Base-by-base conservation (phyloP, 2,888 invertebrate species). In the Pilophorus perplexus region DNA sequence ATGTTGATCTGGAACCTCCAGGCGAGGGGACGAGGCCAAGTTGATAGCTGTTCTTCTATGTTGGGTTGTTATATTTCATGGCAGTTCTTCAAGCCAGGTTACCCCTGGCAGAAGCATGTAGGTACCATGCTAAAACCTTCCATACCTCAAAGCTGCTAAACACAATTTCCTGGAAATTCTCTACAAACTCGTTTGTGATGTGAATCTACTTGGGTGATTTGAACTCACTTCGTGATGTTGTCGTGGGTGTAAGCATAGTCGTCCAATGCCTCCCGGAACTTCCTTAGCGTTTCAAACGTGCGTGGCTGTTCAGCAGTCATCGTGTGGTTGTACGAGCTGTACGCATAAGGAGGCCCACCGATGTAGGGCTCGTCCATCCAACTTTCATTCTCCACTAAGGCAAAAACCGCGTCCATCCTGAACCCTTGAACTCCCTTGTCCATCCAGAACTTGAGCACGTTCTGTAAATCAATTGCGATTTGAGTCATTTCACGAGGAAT, bases 341-440 rank as follows among this genome's bases (percentile, higher is more conserved):
- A 80, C 16, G 81, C 78, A 0, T 82, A 78, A 70, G 82, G 33
- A 3, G 42, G 42, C 8, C 66, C 52, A 4, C 65, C 67, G 2
- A 67, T 83, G 68, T 83, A 80, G 0, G 75, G 73, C 59, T 76
- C 76, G 69, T 78, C 77, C 16, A 80, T 80, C 64, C 80, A 80
- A 22, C 59, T 72, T 3, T 54, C 46, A 54, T 72, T 72, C 46
- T 73, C 74, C 20, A 71, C 68, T 55, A 72, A 23, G 10, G 65
- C 73, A 50, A 23, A 52, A 8, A 72, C 75, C 0, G 82, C 79
- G 72, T 84, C 84, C 5, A 90, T 78, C 52, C 89, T 82, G 75
- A 90, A 88, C 0, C 91, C 91, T 71, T 87, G 87, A 0, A 86
- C 85, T 0, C 89, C 90, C 67, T 82, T 82, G 23, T 84, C 80